These are phyloP conservation scores for Neoarius graeffei DNA, from an alignment of 2,113 vertebrate genomes.

Conservation along the genomic window DNA sequence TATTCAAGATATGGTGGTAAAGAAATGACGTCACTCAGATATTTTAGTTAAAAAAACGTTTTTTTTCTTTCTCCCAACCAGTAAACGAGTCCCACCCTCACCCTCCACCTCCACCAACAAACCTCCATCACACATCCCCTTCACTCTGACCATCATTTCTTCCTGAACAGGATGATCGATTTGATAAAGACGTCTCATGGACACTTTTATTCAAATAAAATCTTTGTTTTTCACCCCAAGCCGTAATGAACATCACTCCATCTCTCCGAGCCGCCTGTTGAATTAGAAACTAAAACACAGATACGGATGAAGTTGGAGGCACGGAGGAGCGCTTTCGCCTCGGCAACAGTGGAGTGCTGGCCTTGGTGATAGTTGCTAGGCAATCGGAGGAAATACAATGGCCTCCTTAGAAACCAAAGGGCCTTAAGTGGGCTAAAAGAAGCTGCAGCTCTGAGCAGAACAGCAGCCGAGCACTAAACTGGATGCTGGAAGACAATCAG, in stretches of 20 bases:
- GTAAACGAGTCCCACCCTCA: constrained; percentile 67
- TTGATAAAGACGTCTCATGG: not conserved
- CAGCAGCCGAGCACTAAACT: constrained; percentile 18
- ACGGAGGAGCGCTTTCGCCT: constrained; percentile 73
- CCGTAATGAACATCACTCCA: not conserved
- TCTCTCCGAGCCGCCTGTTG: constrained; percentile 62
- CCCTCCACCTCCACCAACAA: constrained; percentile 59
- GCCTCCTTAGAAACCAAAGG: constrained; percentile 80
- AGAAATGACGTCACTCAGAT: constrained; percentile 72
- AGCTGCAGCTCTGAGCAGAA: constrained; percentile 54
- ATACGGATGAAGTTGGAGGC: constrained; percentile 66
- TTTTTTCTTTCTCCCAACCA: constrained; percentile 26
- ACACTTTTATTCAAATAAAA: not conserved
- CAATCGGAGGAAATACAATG: constrained; percentile 77
- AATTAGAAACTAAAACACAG: constrained; percentile 73
- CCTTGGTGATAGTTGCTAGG: constrained; percentile 82
- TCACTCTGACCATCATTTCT: not conserved
- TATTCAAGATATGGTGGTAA: constrained; percentile 78
- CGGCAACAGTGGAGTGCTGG: constrained; percentile 75
- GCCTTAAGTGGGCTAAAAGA: constrained; percentile 76
- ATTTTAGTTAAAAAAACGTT: constrained; percentile 63
- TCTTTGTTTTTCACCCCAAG: not conserved
- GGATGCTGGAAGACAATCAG: not conserved
- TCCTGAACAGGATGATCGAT: not conserved
- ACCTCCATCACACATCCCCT: constrained; percentile 3